phyloP scores from a whole-genome alignment of 1,140 invertebrate species.

The Frieseomelitta varia region DNA sequence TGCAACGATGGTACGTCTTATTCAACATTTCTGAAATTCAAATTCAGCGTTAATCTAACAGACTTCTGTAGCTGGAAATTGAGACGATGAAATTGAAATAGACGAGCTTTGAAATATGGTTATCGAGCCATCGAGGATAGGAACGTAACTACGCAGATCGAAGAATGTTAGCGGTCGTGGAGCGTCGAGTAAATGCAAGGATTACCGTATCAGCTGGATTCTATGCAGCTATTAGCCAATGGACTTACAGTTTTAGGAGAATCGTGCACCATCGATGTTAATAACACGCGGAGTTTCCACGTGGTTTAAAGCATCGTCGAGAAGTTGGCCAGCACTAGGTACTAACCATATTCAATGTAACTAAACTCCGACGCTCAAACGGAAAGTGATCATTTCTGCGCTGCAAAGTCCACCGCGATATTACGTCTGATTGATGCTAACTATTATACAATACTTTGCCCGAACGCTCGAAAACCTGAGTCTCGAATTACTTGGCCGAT shows the following conservation, averaged over 20 bases:
- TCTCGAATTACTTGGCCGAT: background rate
- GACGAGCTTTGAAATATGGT: background rate
- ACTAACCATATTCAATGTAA: background rate
- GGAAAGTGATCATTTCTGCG: background rate
- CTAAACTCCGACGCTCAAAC: background rate
- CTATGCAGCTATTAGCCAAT: background rate
- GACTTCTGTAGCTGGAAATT: background rate
- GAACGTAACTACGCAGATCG: background rate
- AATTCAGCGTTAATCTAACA: background rate
- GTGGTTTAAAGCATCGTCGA: background rate
- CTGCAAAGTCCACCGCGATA: background rate
- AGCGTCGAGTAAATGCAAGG: background rate
- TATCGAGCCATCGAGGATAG: background rate
- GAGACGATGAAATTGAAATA: background rate
- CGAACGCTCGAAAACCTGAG: background rate
- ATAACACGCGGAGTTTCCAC: background rate
- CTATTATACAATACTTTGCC: background rate
- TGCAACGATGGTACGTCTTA: no score
- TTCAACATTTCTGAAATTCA: no score
- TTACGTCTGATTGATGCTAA: background rate
- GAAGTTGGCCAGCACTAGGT: background rate
- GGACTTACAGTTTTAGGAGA: constrained; percentile 7
- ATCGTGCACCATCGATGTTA: background rate
- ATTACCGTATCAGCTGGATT: background rate
- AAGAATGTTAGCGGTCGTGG: background rate